Base-by-base conservation (phyloP, 2,113 vertebrate species). In the Melanerpes aurifrons region DNA sequence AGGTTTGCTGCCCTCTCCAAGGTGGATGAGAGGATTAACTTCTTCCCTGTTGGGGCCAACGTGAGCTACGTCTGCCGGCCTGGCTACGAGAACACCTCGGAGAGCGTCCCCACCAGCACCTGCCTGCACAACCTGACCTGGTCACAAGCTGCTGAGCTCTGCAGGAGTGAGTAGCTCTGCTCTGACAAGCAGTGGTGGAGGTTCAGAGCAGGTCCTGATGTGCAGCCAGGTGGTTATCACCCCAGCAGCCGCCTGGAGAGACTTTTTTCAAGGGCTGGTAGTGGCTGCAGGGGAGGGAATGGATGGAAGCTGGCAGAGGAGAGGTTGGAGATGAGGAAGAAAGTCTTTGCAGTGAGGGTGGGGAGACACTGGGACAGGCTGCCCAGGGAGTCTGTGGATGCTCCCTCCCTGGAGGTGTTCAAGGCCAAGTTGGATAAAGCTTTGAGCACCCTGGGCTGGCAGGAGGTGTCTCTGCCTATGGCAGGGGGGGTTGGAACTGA, bases 41-140 rank as follows among this genome's bases (percentile, higher is more conserved):
- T 95, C 57, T 94, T 90, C 45, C 56, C 92, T 0, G 45, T 43
- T 1, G 78, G 79, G 14, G 43, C 13, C 69, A 18, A 1, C 1
- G 66, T 98, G 87, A 93, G 22, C 67, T 98, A 98, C 7, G 3
- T 2, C 10, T 98, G 98, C 64, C 95, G 89, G 7, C 95, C 73
- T 0, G 97, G 97, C 61, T 97, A 97, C 0, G 70, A 94, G 37
- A 95, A 83, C 75, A 93, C 16, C 59, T 95, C 96, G 1, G 69
- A 54, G 20, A 92, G 80, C 0, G 87, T 19, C 47, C 89, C 86
- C 57, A 82, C 58, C 87, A 94, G 95, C 92, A 96, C 93, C 0
- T 97, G 97, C 82, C 92, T 95, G 1, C 57, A 93, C 14, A 75
- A 78, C 80, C 87, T 97, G 84, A 22, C 2, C 5, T 97, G 97